Base-by-base conservation (phyloP, 2,797 vertebrate genomes). In the Microctenopoma lineatum region DNA sequence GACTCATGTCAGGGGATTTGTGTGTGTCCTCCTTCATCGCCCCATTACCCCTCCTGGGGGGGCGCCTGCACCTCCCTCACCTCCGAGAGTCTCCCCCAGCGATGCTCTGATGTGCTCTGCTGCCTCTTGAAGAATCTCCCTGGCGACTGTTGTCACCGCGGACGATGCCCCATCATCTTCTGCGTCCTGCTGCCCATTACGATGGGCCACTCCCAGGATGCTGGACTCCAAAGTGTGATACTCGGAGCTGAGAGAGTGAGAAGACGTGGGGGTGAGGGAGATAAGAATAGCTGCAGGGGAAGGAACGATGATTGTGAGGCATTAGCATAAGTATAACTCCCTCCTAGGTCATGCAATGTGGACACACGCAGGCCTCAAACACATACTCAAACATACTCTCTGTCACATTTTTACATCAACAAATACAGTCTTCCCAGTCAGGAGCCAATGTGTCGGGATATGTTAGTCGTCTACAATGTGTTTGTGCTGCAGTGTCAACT, bases 101-200 rank as follows among this genome's bases (percentile, higher is more conserved):
- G 93, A 93, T 81, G 93, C 92, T 79, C 94, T 94, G 94, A 97
- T 89, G 92, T 95, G 95, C 91, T 96, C 96, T 8, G 95, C 93
- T 90, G 96, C 95, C 79, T 97, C 95, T 92, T 93, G 95, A 94
- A 97, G 95, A 93, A 98, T 95, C 90, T 98, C 95, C 91, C 92
- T 94, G 85, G 94, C 83, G 83, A 98, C 91, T 59, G 82, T 86
- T 41, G 90, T 93, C 62, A 87, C 75, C 36, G 64, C 81, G 57
- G 95, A 95, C 74, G 93, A 93, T 53, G 91, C 92, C 91, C 91
- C 93, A 87, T 92, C 93, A 92, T 92, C 94, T 74, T 73, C 90
- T 2, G 87, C 81, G 2, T 94, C 93, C 67, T 84, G 92, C 76
- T 82, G 94, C 86, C 94, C 90, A 25, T 84, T 88, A 3, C 93